Evolutionary conservation across 2,888 invertebrate genomes (phyloP).

Genomic region (Abscondita cerata): DNA sequence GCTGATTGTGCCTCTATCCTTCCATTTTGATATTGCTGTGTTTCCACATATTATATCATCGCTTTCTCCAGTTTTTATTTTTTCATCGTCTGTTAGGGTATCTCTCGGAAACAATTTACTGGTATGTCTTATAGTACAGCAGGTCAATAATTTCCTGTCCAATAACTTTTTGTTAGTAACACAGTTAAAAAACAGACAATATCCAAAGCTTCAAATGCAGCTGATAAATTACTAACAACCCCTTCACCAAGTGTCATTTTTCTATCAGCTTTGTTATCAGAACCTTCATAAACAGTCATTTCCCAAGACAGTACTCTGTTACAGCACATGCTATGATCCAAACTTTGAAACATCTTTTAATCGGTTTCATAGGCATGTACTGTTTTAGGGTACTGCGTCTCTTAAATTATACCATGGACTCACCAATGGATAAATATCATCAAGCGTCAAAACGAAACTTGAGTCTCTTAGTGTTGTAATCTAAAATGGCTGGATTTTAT

Average conservation of each 20-base stretch:
- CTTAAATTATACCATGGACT: slow-evolving; percentile 13
- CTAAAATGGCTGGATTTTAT: background rate
- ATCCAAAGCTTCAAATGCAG: background rate
- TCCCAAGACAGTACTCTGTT: slow-evolving; percentile 34
- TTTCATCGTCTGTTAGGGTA: background rate
- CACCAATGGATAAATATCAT: background rate
- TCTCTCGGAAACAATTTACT: slow-evolving; percentile 5
- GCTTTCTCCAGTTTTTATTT: slow-evolving; percentile 8
- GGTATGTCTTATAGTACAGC: slow-evolving; percentile 10
- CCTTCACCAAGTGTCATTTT: slow-evolving; percentile 38
- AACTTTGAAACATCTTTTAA: slow-evolving; percentile 37
- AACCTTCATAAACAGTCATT: slow-evolving; percentile 39
- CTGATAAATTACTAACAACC: slow-evolving; percentile 21
- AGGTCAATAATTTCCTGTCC: slow-evolving; percentile 1
- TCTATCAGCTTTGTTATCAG: slow-evolving; percentile 22
- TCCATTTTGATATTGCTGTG: slow-evolving; percentile 13
- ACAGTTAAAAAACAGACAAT: slow-evolving; percentile 6
- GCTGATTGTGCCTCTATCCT: slow-evolving; percentile 5
- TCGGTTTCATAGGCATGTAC: slow-evolving; percentile 19
- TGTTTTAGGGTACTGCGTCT: slow-evolving; percentile 25
- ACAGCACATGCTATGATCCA: slow-evolving; percentile 37
- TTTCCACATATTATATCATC: slow-evolving; percentile 7
- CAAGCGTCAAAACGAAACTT: slow-evolving; percentile 2
- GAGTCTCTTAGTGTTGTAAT: background rate
- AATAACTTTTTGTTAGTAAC: background rate